Percentiles rank a stretch among this genome's conserved stretches.
Evolutionary conservation across 1,140 invertebrate species (phyloP).

Genomic region (Capitella teleta): DNA sequence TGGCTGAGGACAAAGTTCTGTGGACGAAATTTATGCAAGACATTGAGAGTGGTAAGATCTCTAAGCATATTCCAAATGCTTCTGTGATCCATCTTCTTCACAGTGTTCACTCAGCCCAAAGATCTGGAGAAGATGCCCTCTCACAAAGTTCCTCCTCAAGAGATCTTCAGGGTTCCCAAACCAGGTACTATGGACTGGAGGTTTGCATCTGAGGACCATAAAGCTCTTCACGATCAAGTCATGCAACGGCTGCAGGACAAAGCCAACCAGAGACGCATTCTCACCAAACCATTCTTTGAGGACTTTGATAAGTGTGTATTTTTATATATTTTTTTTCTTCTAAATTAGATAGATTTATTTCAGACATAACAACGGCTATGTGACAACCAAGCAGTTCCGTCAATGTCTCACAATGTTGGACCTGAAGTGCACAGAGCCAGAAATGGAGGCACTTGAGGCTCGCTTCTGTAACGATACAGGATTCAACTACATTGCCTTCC

Average conservation of each 20-base stretch:
- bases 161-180: slow-evolving; percentile 36
- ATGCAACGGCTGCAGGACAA: slow-evolving; percentile 28
- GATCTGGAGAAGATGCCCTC: slow-evolving; percentile 34
- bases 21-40: slow-evolving; percentile 36
- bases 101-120: slow-evolving; percentile 39
- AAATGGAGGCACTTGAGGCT: slow-evolving; percentile 32
- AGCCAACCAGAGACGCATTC: slow-evolving; percentile 28
- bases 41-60: slow-evolving; percentile 36
- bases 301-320: slow-evolving; percentile 39
- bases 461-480: slow-evolving; percentile 37
- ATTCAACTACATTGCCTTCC: slow-evolving; percentile 36
- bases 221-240: slow-evolving; percentile 21
- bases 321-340: too few relatives aligned
- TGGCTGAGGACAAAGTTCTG: slow-evolving; percentile 26
- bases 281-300: slow-evolving; percentile 35
- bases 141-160: slow-evolving; percentile 25
- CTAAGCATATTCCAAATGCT: too few relatives aligned
- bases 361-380: slow-evolving; percentile 39
- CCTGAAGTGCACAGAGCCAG: slow-evolving; percentile 25
- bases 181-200: slow-evolving; percentile 37
- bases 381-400: slow-evolving; percentile 36
- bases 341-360: too few relatives aligned
- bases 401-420: slow-evolving; percentile 37
- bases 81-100: slow-evolving; percentile 7
- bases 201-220: slow-evolving; percentile 26